Evolutionary conservation across 53 echinoderm and acorn worm genomes (phyloP), one percentile per base, ranked within the genome.

Genomic region (Crossaster papposus): DNA sequence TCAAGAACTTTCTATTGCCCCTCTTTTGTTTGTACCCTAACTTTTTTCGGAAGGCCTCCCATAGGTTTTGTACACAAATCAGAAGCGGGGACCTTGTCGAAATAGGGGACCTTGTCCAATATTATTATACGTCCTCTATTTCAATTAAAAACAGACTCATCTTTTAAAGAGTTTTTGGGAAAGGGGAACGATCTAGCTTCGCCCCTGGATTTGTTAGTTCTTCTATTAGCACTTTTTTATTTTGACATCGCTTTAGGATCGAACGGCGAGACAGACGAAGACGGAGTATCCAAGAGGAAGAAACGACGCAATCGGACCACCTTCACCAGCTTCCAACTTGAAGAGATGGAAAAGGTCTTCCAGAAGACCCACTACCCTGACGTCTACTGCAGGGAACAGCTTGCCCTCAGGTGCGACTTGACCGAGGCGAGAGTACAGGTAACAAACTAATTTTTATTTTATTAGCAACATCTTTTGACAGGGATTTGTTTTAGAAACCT

Each of bases 301-400:
- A 97, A 97, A 92, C 82, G 97, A 54, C 34, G 97, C 26, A 97
- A 97, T 86, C 65, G 97, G 77, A 97, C 97, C 29, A 97, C 97
- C 0, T 97, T 97, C 81, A 97, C 97, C 28, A 97, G 97, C 81
- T 97, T 83, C 33, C 97, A 97, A 51, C 87, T 97, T 54, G 97
- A 97, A 50, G 97, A 97, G 82, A 97, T 97, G 97, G 97, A 97
- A 86, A 97, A 95, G 38, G 94, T 97, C 3, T 97, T 97, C 84
- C 97, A 97, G 82, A 97, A 97, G 94, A 97, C 97, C 2, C 97
- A 97, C 76, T 97, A 97, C 77, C 97, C 97, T 37, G 97, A 97
- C 71, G 97, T 97, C 22, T 97, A 97, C 82, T 95, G 95, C 81
- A 77, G 97, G 62, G 97, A 97, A 81, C 97, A 97, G 77, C 92